A percentile compares a stretch with the other conserved stretches of the same genome.
These are phyloP conservation scores for Fundulus diaphanus DNA, from an alignment of 2,797 vertebrate genomes.

Conservation along the genomic window DNA sequence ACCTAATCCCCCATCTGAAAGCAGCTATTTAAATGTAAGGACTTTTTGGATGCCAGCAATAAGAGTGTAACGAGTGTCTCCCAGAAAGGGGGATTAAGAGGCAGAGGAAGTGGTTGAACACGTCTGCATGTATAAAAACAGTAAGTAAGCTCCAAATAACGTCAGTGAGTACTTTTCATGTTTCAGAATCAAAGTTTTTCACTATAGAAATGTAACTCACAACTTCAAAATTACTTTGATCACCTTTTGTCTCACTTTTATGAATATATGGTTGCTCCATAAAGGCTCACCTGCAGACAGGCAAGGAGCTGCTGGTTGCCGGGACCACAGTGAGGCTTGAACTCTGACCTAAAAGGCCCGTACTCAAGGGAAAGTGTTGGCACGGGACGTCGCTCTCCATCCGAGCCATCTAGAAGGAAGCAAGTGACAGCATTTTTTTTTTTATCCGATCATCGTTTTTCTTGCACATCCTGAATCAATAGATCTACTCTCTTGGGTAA, in stretches of 20 bases:
- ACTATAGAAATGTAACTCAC: not conserved
- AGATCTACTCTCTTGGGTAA: conserved; percentile 14
- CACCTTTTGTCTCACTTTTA: not conserved
- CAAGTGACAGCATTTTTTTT: conserved; percentile 17
- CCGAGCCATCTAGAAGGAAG: conserved; percentile 35
- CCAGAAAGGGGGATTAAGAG: conserved; percentile 23
- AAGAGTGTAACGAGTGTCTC: conserved; percentile 10
- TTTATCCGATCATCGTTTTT: conserved; percentile 51
- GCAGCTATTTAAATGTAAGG: conserved; percentile 22
- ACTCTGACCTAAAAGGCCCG: conserved; percentile 4
- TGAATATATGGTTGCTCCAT: not conserved
- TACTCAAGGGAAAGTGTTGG: conserved; percentile 13
- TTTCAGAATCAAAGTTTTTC: not conserved
- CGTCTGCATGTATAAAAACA: not conserved
- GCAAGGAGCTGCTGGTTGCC: conserved; percentile 19
- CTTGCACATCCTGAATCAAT: conserved; percentile 37
- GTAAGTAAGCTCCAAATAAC: not conserved
- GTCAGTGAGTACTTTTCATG: not conserved
- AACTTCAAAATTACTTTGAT: not conserved
- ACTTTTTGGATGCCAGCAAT: conserved; percentile 25
- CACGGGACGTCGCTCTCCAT: conserved; percentile 2
- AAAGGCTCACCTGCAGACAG: conserved; percentile 49
- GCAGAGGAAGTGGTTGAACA: not conserved
- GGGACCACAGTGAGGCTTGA: conserved; percentile 32
- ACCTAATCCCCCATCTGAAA: conserved; percentile 38